Evolutionary conservation across 2,113 vertebrate genomes (phyloP).

Genomic region (Plotosus lineatus): DNA sequence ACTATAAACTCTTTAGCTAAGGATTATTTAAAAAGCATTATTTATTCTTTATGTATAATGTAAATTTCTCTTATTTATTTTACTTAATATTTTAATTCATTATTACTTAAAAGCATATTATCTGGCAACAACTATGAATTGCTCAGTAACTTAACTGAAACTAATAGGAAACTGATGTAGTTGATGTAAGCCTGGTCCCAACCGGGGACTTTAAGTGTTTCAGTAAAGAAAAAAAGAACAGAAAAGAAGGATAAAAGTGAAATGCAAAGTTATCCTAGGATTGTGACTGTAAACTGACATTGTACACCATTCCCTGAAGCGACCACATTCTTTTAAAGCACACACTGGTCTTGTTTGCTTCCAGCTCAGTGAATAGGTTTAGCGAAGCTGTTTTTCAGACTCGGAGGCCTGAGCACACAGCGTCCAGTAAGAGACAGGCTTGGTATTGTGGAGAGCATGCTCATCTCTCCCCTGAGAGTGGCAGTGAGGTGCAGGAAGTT

Average conservation of each 20-base stretch:
- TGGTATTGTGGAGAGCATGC: slow-evolving; percentile 54
- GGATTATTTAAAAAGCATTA: neutral
- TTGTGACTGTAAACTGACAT: slow-evolving; percentile 8
- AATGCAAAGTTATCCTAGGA: neutral
- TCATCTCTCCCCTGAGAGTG: slow-evolving; percentile 50
- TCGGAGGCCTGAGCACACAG: neutral
- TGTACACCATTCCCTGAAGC: slow-evolving; percentile 15
- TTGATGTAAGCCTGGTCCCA: neutral
- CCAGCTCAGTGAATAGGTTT: slow-evolving; percentile 51
- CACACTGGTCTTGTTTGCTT: slow-evolving; percentile 52
- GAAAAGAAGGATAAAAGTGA: neutral
- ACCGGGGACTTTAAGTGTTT: neutral
- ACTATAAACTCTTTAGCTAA: neutral
- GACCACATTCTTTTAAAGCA: slow-evolving; percentile 33
- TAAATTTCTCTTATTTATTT: neutral
- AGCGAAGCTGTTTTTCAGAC: slow-evolving; percentile 45
- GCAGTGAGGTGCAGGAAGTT: slow-evolving; percentile 36
- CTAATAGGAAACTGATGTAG: slow-evolving; percentile 1
- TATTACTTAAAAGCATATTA: neutral
- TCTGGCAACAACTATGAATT: neutral
- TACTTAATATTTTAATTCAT: too few species aligned
- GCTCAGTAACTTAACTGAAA: neutral
- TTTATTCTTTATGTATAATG: too few species aligned
- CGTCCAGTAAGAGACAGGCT: slow-evolving; percentile 29
- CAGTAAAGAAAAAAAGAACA: neutral